Percentiles rank a stretch among this genome's conserved stretches.
Conservation (phyloP, 1,140 invertebrate species). For the Brachionus rotundiformis region DNA sequence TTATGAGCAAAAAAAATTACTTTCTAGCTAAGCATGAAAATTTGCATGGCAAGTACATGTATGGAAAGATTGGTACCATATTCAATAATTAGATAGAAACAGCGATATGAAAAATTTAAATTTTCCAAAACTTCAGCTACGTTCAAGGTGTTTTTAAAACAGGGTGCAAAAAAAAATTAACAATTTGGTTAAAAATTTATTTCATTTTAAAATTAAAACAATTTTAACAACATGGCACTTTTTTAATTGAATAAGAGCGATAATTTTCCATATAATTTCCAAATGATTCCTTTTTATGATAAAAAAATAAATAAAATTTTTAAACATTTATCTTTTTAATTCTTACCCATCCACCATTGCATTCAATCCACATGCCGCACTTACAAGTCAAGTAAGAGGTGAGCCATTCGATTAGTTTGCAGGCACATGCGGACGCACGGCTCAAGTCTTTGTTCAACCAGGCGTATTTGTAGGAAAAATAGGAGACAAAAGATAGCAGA, state of each 20-base stretch:
- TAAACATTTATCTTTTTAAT: neutral
- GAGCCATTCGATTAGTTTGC: slow-evolving; percentile 40
- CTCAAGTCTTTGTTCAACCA: slow-evolving; percentile 2
- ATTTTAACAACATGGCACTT: slow-evolving; percentile 37
- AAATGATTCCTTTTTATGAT: slow-evolving; percentile 8
- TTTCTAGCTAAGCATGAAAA: neutral
- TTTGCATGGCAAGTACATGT: neutral
- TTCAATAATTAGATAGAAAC: neutral
- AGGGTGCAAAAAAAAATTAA: neutral
- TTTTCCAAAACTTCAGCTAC: slow-evolving; percentile 1
- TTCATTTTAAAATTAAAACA: neutral
- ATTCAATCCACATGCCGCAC: slow-evolving; percentile 41
- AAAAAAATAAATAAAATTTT: neutral
- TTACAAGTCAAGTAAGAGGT: slow-evolving; percentile 28
- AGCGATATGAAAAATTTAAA: slow-evolving; percentile 2
- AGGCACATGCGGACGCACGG: slow-evolving; percentile 16
- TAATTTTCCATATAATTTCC: slow-evolving; percentile 13
- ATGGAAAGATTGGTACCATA: neutral
- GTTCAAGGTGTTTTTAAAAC: slow-evolving; percentile 9
- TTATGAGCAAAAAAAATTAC: neutral
- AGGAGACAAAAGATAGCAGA: slow-evolving; percentile 18
- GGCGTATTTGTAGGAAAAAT: slow-evolving; percentile 36
- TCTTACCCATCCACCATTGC: slow-evolving; percentile 37
- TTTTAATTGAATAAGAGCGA: neutral
- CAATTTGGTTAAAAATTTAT: neutral